These are phyloP conservation scores for Hyperoplus lanceolatus DNA, from an alignment of 2,797 vertebrate species.

Conservation along the genomic window DNA sequence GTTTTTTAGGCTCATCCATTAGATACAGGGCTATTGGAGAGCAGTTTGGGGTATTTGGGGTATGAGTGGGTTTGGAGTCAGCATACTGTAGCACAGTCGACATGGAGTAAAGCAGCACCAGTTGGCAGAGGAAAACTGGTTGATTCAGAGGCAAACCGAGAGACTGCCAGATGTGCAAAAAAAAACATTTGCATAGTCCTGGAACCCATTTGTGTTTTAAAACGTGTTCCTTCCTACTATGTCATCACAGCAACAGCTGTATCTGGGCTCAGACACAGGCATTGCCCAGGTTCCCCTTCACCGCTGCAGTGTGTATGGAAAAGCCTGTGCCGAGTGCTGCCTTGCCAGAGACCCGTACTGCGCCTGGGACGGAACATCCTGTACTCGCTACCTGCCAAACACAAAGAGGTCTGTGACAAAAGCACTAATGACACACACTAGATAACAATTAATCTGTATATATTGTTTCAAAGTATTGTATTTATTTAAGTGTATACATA, in stretches of 20 bases:
- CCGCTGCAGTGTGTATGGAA: conserved; percentile 92
- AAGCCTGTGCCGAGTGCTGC: conserved; percentile 94
- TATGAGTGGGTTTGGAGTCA: neutral
- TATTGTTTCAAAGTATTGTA: neutral
- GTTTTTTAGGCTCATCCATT: neutral
- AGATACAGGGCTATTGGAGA: neutral
- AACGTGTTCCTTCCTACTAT: neutral
- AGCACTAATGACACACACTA: neutral
- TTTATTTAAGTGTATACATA: neutral
- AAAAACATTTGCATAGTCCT: neutral
- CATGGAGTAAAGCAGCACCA: neutral
- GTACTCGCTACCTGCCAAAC: conserved; percentile 93
- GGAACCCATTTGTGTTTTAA: neutral
- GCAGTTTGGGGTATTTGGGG: neutral
- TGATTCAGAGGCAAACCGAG: neutral
- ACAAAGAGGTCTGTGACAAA: conserved; percentile 88
- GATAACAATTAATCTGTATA: neutral
- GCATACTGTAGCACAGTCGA: neutral
- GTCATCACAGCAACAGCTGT: conserved; percentile 93
- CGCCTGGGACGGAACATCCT: conserved; percentile 93
- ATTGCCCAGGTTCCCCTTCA: conserved; percentile 93
- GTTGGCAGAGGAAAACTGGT: neutral
- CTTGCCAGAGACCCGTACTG: conserved; percentile 95
- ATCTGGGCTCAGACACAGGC: conserved; percentile 88
- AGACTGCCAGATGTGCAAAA: neutral